These are phyloP conservation scores for Anticlea derivata DNA, from an alignment of 2,888 invertebrate genomes.

Conservation along the genomic window DNA sequence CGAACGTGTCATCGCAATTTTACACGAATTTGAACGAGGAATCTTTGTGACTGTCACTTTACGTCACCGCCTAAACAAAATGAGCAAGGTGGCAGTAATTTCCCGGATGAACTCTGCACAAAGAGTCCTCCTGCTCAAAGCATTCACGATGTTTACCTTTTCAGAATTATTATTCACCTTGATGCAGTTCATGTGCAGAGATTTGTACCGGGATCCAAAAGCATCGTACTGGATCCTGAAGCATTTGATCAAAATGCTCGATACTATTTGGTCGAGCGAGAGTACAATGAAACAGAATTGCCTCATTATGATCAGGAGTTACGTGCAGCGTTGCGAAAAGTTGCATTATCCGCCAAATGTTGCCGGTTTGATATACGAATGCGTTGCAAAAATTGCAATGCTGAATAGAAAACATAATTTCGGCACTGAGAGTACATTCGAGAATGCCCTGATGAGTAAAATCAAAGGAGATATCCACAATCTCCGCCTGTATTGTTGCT, in stretches of 20 bases:
- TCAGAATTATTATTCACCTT: constrained; percentile 64
- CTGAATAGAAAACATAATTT: constrained; percentile 48
- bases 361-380: constrained; percentile 69
- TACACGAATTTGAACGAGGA: no score
- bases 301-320: constrained; percentile 71
- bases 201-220: constrained; percentile 63
- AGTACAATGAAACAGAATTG: constrained; percentile 66
- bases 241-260: constrained; percentile 59
- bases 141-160: constrained; percentile 33
- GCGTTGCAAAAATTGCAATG: constrained; percentile 61
- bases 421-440: constrained; percentile 50
- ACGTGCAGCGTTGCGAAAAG: constrained; percentile 63
- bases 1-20: no score
- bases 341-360: constrained; percentile 66
- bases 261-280: constrained; percentile 56
- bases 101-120: no score
- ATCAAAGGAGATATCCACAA: constrained; percentile 59
- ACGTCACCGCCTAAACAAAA: no score
- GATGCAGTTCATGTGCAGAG: constrained; percentile 68
- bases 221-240: constrained; percentile 59
- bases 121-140: neutral
- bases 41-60: no score
- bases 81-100: no score
- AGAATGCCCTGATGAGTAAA: constrained; percentile 53
- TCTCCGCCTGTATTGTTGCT: constrained; percentile 66